Base-by-base conservation (phyloP, 2,888 invertebrate genomes). In the Eutolmus rufibarbis region DNA sequence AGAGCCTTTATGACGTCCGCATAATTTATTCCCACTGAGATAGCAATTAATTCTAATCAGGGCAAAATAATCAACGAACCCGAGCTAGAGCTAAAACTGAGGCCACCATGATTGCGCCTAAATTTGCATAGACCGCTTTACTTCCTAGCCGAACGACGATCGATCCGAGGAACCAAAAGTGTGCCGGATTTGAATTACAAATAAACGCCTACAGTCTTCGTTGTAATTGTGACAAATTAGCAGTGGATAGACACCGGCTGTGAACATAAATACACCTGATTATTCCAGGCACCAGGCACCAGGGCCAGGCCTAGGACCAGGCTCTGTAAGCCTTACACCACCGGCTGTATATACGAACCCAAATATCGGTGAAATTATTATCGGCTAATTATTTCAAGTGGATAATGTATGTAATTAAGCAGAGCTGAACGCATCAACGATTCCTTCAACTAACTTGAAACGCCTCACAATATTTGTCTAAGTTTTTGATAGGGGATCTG, bases 1-100 rank as follows among this genome's bases (percentile, higher is more conserved):
- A 31, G 31, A 14, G 28, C n/a, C 79, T 79, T 79, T 79, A 79
- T 79, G 79, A 79, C 34, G 43, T 46, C 79, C 56, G 51, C 34
- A 79, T 79, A 79, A 79, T 79, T 79, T 51, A 79, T 56, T 51
- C 28, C 43, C 79, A 28, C 28, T 31, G 51, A 23, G 31, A 51
- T 79, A 79, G 79, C 56, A 79, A 51, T 79, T 79, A 79, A 79
- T 79, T 40, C 79, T 79, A 79, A 79, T 79, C 79, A 79, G 31
- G 28, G 34, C 14, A 16, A 79, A 76, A 79, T 51, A 14, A 46
- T 79, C 31, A 79, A 46, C 56, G 16, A 28, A n/a, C 46, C 28
- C 40, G 43, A 78, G n/a, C 46, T 43, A 43, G 8, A 28, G 7
- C n/a, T n/a, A n/a, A n/a, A n/a, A n/a, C n/a, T 51, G 51, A 23